phyloP scores from a whole-genome alignment of 2,888 invertebrate species.

The Cataglyphis rosenhaueri region DNA sequence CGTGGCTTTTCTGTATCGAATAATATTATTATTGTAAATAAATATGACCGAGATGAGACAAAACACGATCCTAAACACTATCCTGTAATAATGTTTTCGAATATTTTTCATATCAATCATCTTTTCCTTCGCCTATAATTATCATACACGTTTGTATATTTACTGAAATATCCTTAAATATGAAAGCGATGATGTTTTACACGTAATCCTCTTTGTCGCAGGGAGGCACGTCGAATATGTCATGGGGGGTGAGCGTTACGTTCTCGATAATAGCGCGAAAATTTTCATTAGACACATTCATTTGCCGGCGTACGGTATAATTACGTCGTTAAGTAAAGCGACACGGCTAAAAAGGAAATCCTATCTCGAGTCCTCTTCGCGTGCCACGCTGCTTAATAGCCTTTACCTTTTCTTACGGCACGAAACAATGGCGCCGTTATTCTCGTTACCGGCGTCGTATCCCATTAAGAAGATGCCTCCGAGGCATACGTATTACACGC shows the following conservation, averaged over 20 bases:
- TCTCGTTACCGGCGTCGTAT: conserved; percentile 55
- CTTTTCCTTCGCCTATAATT: not conserved
- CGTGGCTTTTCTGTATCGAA: too few species aligned
- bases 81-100: not conserved
- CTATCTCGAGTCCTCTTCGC: conserved; percentile 28
- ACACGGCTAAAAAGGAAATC: conserved; percentile 35
- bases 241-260: not conserved
- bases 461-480: conserved; percentile 60
- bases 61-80: not conserved
- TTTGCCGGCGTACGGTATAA: conserved; percentile 14
- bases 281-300: conserved; percentile 43
- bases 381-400: conserved; percentile 47
- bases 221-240: not conserved
- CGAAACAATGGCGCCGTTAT: conserved; percentile 55
- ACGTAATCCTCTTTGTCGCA: not conserved
- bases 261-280: conserved; percentile 31
- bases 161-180: not conserved
- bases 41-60: not conserved
- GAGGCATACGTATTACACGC: conserved; percentile 24
- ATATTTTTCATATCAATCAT: not conserved
- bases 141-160: not conserved
- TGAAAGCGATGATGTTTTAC: not conserved
- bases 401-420: conserved; percentile 21
- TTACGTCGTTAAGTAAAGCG: conserved; percentile 44
- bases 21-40: too few species aligned